These are phyloP conservation scores for Creontiades dilutus DNA, from an alignment of 2,888 invertebrate genomes.

Conservation along the genomic window DNA sequence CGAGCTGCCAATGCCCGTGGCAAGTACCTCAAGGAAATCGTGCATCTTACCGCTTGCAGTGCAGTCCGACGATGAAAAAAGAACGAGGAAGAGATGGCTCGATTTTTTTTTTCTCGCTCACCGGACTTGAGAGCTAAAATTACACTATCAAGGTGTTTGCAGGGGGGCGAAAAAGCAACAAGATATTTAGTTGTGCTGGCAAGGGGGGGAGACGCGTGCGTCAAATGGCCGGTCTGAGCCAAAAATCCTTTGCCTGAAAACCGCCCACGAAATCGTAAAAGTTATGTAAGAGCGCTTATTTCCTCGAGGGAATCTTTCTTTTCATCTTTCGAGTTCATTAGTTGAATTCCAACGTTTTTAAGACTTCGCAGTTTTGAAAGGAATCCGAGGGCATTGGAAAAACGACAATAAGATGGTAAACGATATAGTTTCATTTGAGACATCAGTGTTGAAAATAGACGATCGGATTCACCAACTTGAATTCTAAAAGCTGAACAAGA, in stretches of 20 bases:
- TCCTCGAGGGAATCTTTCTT: too few species aligned
- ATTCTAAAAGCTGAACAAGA: too few species aligned
- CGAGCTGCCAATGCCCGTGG: neutral
- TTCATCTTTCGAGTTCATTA: too few species aligned
- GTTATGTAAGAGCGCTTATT: neutral
- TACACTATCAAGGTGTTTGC: slow-evolving; percentile 42
- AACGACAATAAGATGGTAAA: too few species aligned
- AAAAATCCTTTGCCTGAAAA: neutral
- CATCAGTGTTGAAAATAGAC: too few species aligned
- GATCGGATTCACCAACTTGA: too few species aligned
- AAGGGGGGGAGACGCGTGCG: slow-evolving; percentile 1
- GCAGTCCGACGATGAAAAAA: neutral
- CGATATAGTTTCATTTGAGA: too few species aligned
- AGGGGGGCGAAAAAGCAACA: neutral
- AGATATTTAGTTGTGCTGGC: neutral
- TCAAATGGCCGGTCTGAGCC: slow-evolving; percentile 29
- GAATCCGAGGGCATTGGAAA: too few species aligned
- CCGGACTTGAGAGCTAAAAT: slow-evolving; percentile 40
- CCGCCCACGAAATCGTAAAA: neutral
- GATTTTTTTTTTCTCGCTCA: neutral
- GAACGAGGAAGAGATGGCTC: slow-evolving; percentile 8
- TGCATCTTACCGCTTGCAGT: neutral
- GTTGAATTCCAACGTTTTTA: too few species aligned
- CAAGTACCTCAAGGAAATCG: neutral
- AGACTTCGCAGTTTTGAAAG: too few species aligned